A percentile compares a stretch with the other conserved stretches of the same genome.
These are phyloP conservation scores for Leucophora obtusa DNA, from an alignment of 2,888 invertebrate genomes.

Conservation along the genomic window DNA sequence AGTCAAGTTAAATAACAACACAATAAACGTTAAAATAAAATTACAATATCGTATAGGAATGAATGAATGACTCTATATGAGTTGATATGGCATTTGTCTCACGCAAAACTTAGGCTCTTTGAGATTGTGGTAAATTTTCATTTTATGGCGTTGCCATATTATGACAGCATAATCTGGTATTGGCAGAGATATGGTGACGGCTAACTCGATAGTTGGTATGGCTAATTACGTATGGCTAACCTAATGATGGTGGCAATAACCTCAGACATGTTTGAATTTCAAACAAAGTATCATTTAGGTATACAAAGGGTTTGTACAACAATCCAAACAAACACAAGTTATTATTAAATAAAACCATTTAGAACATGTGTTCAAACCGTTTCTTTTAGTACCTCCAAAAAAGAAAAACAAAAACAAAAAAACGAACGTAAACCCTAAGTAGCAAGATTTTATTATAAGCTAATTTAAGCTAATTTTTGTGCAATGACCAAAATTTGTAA, in stretches of 20 bases:
- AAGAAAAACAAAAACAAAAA: neutral
- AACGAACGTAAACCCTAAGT: too few relatives aligned
- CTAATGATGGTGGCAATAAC: slow-evolving; percentile 35
- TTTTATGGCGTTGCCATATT: neutral
- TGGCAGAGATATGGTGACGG: neutral
- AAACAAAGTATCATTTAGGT: slow-evolving; percentile 17
- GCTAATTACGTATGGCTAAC: neutral
- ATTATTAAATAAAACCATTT: slow-evolving; percentile 1
- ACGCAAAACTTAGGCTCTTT: neutral
- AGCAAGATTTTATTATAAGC: too few relatives aligned
- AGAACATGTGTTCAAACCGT: neutral
- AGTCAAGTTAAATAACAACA: slow-evolving; percentile 46
- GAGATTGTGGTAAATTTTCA: neutral
- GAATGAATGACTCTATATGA: neutral
- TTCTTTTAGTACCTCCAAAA: neutral
- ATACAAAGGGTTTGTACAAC: neutral
- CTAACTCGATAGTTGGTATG: neutral
- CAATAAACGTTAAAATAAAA: slow-evolving; percentile 6
- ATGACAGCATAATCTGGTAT: neutral
- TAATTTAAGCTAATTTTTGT: neutral
- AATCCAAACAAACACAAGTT: neutral
- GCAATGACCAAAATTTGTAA: neutral
- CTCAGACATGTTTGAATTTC: slow-evolving; percentile 9
- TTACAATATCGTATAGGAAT: neutral
- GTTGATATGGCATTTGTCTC: neutral